These are phyloP conservation scores for Syncerus caffer DNA, from an alignment of 2,797 vertebrate species.

Conservation along the genomic window DNA sequence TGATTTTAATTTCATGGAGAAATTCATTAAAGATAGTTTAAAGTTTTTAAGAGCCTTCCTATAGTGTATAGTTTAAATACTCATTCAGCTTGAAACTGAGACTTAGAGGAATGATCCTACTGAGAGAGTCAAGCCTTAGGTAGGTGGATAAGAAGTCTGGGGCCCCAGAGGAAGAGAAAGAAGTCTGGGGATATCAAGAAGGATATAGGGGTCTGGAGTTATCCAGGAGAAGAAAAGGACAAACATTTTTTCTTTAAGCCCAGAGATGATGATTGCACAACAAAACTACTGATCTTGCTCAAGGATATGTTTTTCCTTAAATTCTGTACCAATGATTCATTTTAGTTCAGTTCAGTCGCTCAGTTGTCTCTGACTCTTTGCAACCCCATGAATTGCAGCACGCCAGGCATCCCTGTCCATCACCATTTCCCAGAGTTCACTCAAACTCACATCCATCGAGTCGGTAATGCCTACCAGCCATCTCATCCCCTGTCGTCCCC, in stretches of 20 bases:
- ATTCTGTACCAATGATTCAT: background rate
- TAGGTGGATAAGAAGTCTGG: background rate
- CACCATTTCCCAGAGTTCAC: too few species aligned
- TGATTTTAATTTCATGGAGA: background rate
- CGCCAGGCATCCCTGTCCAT: too few species aligned
- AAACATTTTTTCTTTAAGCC: background rate
- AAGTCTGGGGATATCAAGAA: rapidly evolving
- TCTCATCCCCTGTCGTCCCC: too few species aligned
- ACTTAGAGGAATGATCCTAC: background rate
- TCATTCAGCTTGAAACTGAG: background rate
- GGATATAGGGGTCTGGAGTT: background rate
- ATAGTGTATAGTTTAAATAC: background rate
- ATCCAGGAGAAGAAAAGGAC: background rate
- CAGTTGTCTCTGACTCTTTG: too few species aligned
- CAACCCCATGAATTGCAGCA: too few species aligned
- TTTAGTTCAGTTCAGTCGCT: too few species aligned
- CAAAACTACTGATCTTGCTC: background rate
- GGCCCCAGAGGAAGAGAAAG: background rate
- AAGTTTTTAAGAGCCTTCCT: background rate
- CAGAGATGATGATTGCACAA: background rate
- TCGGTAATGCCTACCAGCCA: too few species aligned
- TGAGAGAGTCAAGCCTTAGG: background rate
- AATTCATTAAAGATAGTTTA: background rate
- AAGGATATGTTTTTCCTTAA: background rate
- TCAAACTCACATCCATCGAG: too few species aligned